These are phyloP conservation scores for Thalassoma bifasciatum DNA, from an alignment of 2,113 vertebrate genomes.

Conservation along the genomic window DNA sequence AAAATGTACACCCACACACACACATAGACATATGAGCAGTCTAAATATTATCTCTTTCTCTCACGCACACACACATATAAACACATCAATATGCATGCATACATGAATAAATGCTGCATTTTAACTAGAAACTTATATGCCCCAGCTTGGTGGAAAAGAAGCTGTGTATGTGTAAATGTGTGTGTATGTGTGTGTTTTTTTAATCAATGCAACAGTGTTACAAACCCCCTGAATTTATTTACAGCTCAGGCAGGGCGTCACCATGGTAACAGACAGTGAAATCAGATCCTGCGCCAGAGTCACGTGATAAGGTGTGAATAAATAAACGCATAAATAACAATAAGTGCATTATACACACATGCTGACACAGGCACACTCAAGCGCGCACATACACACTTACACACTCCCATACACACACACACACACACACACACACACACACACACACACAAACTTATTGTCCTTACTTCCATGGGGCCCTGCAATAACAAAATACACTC, in stretches of 20 bases:
- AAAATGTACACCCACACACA: slow-evolving; percentile 41
- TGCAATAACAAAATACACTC: slow-evolving; percentile 41
- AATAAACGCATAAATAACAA: slow-evolving; percentile 69
- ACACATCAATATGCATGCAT: slow-evolving; percentile 3
- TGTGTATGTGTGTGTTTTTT: slow-evolving; percentile 20
- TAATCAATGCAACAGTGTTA: slow-evolving; percentile 66
- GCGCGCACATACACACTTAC: background rate
- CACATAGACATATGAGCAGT: slow-evolving; percentile 4
- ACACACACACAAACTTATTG: slow-evolving; percentile 4
- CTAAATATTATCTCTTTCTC: background rate
- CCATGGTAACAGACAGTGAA: slow-evolving; percentile 79
- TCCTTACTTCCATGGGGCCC: slow-evolving; percentile 26
- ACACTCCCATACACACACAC: slow-evolving; percentile 7
- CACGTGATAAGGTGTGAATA: slow-evolving; percentile 69
- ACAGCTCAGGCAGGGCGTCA: slow-evolving; percentile 71
- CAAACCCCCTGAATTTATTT: slow-evolving; percentile 74
- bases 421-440: background rate
- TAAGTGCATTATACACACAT: slow-evolving; percentile 51
- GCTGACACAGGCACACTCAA: background rate
- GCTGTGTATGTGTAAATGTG: slow-evolving; percentile 8
- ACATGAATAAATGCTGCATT: slow-evolving; percentile 13
- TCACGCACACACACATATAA: background rate
- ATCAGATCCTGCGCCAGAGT: slow-evolving; percentile 66
- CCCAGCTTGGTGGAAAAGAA: background rate
- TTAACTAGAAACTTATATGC: background rate